Evolutionary conservation across 2,113 vertebrate genomes (phyloP).

Genomic region (Crotalus horridus): DNA sequence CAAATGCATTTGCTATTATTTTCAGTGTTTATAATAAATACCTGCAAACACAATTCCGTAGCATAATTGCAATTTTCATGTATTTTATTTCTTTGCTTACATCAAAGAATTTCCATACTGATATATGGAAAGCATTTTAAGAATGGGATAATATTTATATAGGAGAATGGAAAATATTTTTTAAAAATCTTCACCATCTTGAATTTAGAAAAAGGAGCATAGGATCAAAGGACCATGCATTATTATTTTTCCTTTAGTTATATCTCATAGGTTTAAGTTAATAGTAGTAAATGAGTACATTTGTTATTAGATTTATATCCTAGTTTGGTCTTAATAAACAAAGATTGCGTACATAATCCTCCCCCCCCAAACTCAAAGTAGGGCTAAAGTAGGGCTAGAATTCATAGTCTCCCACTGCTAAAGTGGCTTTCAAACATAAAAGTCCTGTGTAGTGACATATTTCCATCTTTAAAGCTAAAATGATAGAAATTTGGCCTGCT

Average conservation of each 20-base stretch:
- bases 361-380: not conserved
- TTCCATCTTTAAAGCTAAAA: conserved; percentile 10
- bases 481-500: conserved; percentile 1
- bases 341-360: not conserved
- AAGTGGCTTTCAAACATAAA: not conserved
- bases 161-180: conserved; percentile 19
- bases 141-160: conserved; percentile 29
- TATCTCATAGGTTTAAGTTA: not conserved
- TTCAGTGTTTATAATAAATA: not conserved
- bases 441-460: not conserved
- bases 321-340: not conserved
- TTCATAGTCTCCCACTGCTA: not conserved
- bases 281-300: not conserved
- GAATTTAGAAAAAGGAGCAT: conserved; percentile 20
- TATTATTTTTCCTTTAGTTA: conserved; percentile 4
- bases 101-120: not conserved
- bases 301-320: not conserved
- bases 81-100: conserved; percentile 19
- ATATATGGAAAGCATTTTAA: not conserved
- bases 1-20: not conserved
- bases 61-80: not conserved
- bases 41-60: not conserved
- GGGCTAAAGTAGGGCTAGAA: not conserved
- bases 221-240: not conserved
- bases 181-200: not conserved